Conservation (phyloP, 2,797 vertebrate species). For the Takifugu ocellatus region DNA sequence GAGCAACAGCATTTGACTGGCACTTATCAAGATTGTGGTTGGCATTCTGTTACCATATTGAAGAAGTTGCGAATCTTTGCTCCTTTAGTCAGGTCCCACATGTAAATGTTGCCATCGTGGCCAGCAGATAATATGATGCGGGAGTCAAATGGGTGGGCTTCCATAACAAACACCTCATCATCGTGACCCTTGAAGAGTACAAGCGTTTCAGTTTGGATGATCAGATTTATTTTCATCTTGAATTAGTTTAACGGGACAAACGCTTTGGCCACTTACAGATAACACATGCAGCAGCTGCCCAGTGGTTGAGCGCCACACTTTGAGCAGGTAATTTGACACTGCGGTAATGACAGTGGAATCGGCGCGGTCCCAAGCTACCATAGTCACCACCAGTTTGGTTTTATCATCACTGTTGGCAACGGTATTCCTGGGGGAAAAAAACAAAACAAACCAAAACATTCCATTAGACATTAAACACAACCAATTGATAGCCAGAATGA, state of each 20-base stretch:
- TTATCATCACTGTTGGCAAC: conserved; percentile 86
- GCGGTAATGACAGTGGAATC: conserved; percentile 92
- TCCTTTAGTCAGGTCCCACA: conserved; percentile 95
- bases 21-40: neutral
- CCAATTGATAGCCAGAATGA: neutral
- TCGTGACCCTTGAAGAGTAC: conserved; percentile 85
- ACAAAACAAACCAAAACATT: neutral
- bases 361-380: conserved; percentile 96
- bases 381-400: conserved; percentile 93
- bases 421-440: conserved; percentile 69
- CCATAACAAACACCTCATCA: conserved; percentile 96
- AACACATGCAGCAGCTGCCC: conserved; percentile 93
- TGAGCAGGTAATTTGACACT: conserved; percentile 95
- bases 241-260: conserved; percentile 2
- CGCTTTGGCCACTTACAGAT: conserved; percentile 78
- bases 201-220: neutral
- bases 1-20: neutral
- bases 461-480: neutral
- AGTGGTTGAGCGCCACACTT: conserved; percentile 90
- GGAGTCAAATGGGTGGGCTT: conserved; percentile 94
- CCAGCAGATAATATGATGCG: conserved; percentile 94
- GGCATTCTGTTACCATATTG: conserved; percentile 86
- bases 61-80: conserved; percentile 96
- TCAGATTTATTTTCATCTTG: neutral
- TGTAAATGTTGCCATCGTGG: conserved; percentile 95